Conservation (phyloP, 2,888 invertebrate species). For the Cryptus viduatorius region DNA sequence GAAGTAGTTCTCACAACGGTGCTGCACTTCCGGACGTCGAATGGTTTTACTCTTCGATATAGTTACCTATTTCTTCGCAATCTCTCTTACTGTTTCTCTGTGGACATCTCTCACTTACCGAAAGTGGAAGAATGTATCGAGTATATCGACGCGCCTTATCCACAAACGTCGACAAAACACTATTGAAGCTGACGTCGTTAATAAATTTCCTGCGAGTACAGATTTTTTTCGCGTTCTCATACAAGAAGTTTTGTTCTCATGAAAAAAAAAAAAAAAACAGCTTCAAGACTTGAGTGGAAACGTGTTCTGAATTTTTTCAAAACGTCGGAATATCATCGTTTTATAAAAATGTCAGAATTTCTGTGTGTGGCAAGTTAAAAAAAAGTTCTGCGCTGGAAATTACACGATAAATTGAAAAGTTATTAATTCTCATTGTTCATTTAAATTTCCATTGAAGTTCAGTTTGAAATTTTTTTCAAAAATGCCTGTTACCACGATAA, state of each 20-base stretch:
- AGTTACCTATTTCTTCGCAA: conserved; percentile 15
- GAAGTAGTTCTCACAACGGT: conserved; percentile 43
- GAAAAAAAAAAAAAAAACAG: background rate
- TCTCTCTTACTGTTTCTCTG: background rate
- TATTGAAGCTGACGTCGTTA: background rate
- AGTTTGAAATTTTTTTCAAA: too few relatives aligned
- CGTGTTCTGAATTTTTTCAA: too few relatives aligned
- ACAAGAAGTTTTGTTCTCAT: background rate
- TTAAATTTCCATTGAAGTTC: too few relatives aligned
- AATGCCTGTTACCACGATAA: too few relatives aligned
- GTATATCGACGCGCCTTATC: background rate
- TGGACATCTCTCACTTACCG: background rate
- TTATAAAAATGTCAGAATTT: too few relatives aligned
- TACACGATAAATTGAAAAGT: too few relatives aligned
- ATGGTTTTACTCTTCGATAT: conserved; percentile 51
- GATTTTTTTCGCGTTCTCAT: background rate
- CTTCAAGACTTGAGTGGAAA: background rate
- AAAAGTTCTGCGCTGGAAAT: too few relatives aligned
- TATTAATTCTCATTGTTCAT: too few relatives aligned
- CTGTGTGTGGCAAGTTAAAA: too few relatives aligned
- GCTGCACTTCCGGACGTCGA: conserved; percentile 44
- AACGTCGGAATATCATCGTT: too few relatives aligned
- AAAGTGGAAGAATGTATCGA: conserved; percentile 26
- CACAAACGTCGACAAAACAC: background rate
- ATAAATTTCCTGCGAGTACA: background rate